phyloP scores from a whole-genome alignment of 2,113 vertebrate genomes.

The Pelusios castaneus region DNA sequence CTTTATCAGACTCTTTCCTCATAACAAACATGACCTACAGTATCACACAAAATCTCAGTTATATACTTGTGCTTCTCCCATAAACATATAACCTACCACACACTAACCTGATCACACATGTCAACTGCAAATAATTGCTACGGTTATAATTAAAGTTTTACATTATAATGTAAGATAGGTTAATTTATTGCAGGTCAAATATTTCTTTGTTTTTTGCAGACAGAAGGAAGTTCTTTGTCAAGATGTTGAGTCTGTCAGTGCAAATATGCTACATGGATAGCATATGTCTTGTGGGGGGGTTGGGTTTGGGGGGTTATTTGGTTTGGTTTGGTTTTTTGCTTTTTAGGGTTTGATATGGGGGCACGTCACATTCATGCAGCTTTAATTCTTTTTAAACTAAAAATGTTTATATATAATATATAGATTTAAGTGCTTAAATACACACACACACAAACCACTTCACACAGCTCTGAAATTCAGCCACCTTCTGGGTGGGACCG shows the following conservation, averaged over 20 bases:
- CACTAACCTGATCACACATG: fast-evolving
- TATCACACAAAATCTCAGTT: not conserved
- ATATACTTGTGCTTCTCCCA: not conserved
- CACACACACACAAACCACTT: not conserved
- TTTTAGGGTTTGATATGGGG: not conserved
- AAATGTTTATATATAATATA: not conserved
- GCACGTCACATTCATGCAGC: not conserved
- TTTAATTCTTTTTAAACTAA: constrained; percentile 1
- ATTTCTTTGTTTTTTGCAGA: not conserved
- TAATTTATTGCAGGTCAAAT: not conserved
- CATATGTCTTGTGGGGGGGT: too few relatives aligned
- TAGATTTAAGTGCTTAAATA: fast-evolving
- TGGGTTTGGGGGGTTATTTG: not conserved
- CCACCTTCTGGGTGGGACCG: fast-evolving
- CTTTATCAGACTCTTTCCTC: constrained; percentile 33
- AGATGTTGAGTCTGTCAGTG: not conserved
- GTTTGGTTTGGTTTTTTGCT: constrained; percentile 7
- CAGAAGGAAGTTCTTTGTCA: constrained; percentile 20
- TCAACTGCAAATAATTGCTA: not conserved
- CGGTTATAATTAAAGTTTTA: not conserved
- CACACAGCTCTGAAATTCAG: not conserved
- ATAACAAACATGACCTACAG: not conserved
- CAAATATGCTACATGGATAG: not conserved
- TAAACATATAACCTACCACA: not conserved
- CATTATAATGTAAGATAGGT: not conserved